Conservation (phyloP, 1,140 invertebrate genomes). For the Thaumetopoea pityocampa region DNA sequence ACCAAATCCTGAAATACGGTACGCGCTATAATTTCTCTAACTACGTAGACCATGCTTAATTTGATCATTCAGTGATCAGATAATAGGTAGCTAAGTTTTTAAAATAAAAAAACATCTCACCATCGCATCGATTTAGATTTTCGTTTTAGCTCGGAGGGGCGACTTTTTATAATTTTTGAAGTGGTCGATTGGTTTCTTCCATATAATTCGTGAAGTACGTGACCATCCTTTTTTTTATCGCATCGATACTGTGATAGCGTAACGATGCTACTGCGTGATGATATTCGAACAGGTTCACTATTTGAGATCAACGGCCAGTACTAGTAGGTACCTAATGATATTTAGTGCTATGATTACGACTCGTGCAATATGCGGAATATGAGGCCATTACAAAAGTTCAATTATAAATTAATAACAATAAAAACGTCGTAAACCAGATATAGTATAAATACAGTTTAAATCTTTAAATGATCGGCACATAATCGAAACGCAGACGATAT, state of each 20-base stretch:
- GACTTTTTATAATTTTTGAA: slow-evolving; percentile 53
- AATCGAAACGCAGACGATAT: slow-evolving; percentile 30
- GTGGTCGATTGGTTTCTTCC: slow-evolving; percentile 42
- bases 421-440: slow-evolving; percentile 1
- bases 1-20: too few relatives aligned
- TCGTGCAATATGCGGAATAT: too few relatives aligned
- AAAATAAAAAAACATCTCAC: slow-evolving; percentile 51
- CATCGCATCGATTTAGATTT: slow-evolving; percentile 45
- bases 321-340: slow-evolving; percentile 38
- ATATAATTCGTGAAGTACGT: slow-evolving; percentile 69
- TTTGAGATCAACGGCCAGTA: slow-evolving; percentile 37
- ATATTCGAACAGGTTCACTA: slow-evolving; percentile 62
- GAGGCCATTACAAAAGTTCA: too few relatives aligned
- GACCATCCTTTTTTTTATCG: slow-evolving; percentile 56
- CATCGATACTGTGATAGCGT: slow-evolving; percentile 29
- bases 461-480: slow-evolving; percentile 21
- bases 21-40: slow-evolving; percentile 32
- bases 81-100: slow-evolving; percentile 27
- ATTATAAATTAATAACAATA: slow-evolving; percentile 4
- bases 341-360: too few relatives aligned
- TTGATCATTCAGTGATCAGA: slow-evolving; percentile 32
- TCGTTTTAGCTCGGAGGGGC: slow-evolving; percentile 51
- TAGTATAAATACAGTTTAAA: slow-evolving; percentile 6
- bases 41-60: slow-evolving; percentile 33
- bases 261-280: slow-evolving; percentile 43